Base-by-base conservation (phyloP, 2,797 vertebrate species). In the Acanthopagrus latus region DNA sequence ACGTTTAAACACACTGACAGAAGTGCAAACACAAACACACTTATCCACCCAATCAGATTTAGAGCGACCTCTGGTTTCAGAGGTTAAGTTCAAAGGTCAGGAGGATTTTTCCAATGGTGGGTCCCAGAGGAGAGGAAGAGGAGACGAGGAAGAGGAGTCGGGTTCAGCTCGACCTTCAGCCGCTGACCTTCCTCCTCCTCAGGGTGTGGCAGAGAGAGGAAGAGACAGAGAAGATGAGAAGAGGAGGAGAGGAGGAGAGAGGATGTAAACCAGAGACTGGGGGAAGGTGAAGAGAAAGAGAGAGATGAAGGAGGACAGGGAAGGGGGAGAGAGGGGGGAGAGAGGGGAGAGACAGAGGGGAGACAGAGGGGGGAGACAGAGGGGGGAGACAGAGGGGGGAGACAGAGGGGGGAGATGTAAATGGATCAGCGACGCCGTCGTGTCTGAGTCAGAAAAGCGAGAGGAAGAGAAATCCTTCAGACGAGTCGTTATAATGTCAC, bases 51-150 rank as follows among this genome's bases (percentile, higher is more conserved):
- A 74, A 69, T 69, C 27, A 56, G 63, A 18, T 76, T 50, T 11
- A 66, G 3, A 48, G 1, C 2, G 74, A 64, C 29, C 72, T 44
- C 58, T 50, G n/a, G n/a, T 14, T 13, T 18, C 23, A 0, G 25
- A 44, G 60, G 21, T 71, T 17, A 64, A 54, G 82, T 10, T 81
- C 85, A 83, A 55, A 89, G 89, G 81, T 89, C 82, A 83, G 69
- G 27, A 12, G 68, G 14, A 55, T 75, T 50, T 41, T 41, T 9
- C 66, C 25, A 25, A 8, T 0, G 2, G 47, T 25, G 0, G 64
- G 65, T 75, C 85, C 85, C 83, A 65, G 68, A 74, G 79, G 80
- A 71, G 38, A 52, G 33, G 81, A 41, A 21, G 70, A 50, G 16
- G 43, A 8, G 64, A 20, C 20, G 70, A 46, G 16, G 43, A 8